Base-by-base conservation (phyloP, 2,113 vertebrate species). In the Cyprinodon variegatus region DNA sequence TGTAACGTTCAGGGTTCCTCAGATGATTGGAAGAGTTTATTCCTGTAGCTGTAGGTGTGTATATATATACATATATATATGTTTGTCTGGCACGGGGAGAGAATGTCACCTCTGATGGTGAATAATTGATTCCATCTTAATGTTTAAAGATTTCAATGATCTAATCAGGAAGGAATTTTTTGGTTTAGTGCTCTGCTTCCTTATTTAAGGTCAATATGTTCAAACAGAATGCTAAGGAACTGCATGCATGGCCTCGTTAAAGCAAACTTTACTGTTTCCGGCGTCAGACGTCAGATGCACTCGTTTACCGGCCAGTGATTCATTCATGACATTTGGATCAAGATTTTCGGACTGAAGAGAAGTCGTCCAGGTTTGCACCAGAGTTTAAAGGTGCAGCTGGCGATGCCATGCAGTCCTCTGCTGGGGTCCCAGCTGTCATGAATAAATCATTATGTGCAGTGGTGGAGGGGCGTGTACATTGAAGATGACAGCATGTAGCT, bases 81-180 rank as follows among this genome's bases (percentile, higher is more conserved):
- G 94, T 92, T 64, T 79, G 93, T 84, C 95, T 91, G 93, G 92
- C 85, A 87, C 78, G 74, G 91, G 93, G 93, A 88, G 88, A 93
- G 93, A 94, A n/a, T 50, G 7, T 88, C 78, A 29, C 29, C 29
- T 29, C 29, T 29, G 29, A 1, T 29, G 29, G 29, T 29, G 29
- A 29, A 86, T 92, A 93, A 95, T 93, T 93, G 93, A 92, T 90
- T 90, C 89, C 90, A 89, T 95, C 80, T 93, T 80, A 91, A 82
- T 82, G 92, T 95, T 95, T 94, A 85, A 95, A 57, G 75, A 85
- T 92, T 93, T 94, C 93, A 94, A 93, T 93, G 91, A 94, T 93
- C 89, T 93, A 93, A 94, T 83, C 86, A 86, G 89, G 74, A 83
- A 76, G 77, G 70, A 69, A 78, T 82, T 78, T 79, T 91, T 91